A percentile compares a stretch with the other conserved stretches of the same genome.
Conservation (phyloP, 2,888 invertebrate species). For the Metacarcinus magister region DNA sequence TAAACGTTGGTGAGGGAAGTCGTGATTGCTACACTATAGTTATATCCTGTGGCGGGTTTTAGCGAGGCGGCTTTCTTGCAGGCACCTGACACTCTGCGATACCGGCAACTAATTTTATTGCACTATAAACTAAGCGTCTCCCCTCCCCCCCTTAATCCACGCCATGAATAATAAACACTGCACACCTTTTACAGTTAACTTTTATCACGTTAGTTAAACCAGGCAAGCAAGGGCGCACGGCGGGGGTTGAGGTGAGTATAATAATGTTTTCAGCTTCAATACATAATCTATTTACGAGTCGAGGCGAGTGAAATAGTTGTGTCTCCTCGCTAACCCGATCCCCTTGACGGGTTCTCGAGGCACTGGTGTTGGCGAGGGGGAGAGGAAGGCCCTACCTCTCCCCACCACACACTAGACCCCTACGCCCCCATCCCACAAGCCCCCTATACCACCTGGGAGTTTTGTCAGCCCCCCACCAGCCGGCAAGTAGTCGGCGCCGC, state of each 20-base stretch:
- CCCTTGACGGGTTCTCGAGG: neutral
- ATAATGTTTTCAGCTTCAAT: neutral
- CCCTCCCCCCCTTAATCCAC: neutral
- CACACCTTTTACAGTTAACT: no score
- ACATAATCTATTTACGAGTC: neutral
- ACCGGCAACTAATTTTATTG: neutral
- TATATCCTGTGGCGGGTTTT: neutral
- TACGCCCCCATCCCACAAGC: neutral
- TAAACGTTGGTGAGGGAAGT: neutral
- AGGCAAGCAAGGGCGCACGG: neutral
- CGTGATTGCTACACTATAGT: neutral
- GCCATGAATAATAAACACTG: no score
- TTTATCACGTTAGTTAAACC: neutral
- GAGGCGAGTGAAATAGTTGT: neutral
- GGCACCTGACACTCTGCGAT: neutral
- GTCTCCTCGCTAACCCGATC: conserved; percentile 5
- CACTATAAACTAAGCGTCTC: neutral
- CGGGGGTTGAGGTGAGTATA: no score
- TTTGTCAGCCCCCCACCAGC: conserved; percentile 8
- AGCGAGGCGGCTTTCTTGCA: neutral
- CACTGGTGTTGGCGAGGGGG: neutral
- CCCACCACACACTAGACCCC: neutral
- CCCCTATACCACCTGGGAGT: neutral
- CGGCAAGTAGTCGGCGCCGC: neutral
- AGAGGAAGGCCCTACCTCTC: neutral